A percentile compares a stretch with the other conserved stretches of the same genome.
Conservation (phyloP, 2,888 invertebrate species). For the Syrphus vitripennis region DNA sequence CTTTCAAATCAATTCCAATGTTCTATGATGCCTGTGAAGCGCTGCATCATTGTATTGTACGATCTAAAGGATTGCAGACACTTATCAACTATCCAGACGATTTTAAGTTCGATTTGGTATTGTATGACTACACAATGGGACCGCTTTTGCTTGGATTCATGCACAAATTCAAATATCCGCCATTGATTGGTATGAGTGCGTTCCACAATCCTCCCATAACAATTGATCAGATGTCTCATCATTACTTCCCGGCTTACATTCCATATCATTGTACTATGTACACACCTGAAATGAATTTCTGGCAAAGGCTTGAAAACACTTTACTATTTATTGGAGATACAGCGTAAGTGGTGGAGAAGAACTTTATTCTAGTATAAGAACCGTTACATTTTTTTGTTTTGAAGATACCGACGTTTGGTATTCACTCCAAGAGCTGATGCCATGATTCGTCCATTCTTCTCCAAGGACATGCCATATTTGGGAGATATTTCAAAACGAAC, state of each 20-base stretch:
- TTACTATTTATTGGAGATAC: slow-evolving; percentile 72
- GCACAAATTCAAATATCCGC: slow-evolving; percentile 77
- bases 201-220: slow-evolving; percentile 73
- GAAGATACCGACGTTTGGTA: slow-evolving; percentile 42
- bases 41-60: not conserved
- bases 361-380: no score
- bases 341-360: slow-evolving; percentile 61
- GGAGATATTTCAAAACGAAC: slow-evolving; percentile 72
- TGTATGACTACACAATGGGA: slow-evolving; percentile 76
- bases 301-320: slow-evolving; percentile 73
- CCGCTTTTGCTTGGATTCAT: slow-evolving; percentile 76
- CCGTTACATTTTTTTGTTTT: not conserved
- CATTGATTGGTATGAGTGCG: slow-evolving; percentile 75
- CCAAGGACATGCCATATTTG: slow-evolving; percentile 65
- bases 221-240: slow-evolving; percentile 73
- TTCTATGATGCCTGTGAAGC: not conserved
- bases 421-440: slow-evolving; percentile 70
- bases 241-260: slow-evolving; percentile 74
- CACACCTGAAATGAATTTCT: slow-evolving; percentile 73
- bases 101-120: slow-evolving; percentile 77
- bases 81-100: slow-evolving; percentile 75
- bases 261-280: slow-evolving; percentile 72
- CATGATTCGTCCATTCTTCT: slow-evolving; percentile 68
- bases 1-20: slow-evolving; percentile 30
- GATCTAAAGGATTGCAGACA: slow-evolving; percentile 72